Evolutionary conservation across 1,140 invertebrate genomes (phyloP).

Genomic region (Aphelinus certus): DNA sequence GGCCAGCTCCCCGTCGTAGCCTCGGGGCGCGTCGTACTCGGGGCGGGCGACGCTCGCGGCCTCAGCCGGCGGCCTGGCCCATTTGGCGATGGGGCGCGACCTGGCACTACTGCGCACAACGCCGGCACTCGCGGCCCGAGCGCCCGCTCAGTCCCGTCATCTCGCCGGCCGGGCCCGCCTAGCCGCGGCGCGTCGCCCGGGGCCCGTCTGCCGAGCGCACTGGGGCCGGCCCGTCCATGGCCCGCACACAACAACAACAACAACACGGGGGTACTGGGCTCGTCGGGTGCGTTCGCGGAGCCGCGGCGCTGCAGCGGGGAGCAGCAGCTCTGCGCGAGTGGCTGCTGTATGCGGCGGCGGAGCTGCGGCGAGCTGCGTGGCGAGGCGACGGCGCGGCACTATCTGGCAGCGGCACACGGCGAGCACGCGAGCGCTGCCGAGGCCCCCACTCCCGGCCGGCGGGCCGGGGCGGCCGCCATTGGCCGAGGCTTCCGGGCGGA

Average conservation of each 20-base stretch:
- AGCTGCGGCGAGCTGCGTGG: constrained; percentile 42
- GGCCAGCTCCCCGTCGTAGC: neutral
- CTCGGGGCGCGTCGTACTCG: constrained; percentile 4
- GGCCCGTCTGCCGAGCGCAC: neutral
- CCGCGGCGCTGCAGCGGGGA: no score
- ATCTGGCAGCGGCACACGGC: constrained; percentile 51
- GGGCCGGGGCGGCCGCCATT: constrained; percentile 29
- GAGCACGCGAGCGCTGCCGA: neutral
- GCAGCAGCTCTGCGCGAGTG: no score
- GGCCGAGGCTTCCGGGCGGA: constrained; percentile 22
- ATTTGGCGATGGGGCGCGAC: neutral
- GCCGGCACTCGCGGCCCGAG: no score
- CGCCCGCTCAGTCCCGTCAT: no score
- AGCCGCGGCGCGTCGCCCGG: neutral
- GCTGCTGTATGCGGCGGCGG: neutral
- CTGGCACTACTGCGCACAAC: no score
- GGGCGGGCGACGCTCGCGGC: constrained; percentile 25
- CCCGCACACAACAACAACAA: neutral
- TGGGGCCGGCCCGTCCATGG: neutral
- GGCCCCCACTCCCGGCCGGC: neutral
- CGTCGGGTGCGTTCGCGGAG: no score
- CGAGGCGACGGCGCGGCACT: constrained; percentile 66
- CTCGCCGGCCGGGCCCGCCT: neutral
- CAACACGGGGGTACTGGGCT: neutral
- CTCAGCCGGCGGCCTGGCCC: constrained; percentile 15